Base-by-base conservation (phyloP, 2,797 vertebrate species). In the Lutjanus argentimaculatus region DNA sequence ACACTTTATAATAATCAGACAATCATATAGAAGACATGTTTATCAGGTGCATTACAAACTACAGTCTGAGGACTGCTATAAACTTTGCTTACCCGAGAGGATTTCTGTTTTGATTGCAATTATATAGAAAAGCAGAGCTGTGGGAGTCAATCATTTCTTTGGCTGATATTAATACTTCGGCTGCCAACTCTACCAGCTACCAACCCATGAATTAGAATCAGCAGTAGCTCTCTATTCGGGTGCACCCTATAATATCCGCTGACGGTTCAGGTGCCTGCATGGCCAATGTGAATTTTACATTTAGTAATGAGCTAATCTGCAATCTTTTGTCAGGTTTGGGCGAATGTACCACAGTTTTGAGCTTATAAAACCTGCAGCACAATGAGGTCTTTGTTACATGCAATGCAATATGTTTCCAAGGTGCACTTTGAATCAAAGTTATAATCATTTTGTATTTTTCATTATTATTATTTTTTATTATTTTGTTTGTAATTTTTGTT, bases 31-130 rank as follows among this genome's bases (percentile, higher is more conserved):
- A 16, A 57, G 56, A 46, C 17, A 19, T 25, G 13, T 79, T 77
- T 67, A 58, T 65, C 49, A 55, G 25, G 43, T 53, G 30, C 17
- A 46, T 9, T 21, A 40, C 57, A 5, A 63, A 61, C 30, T 79
- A 48, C 48, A 77, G 40, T 72, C 17, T 65, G 36, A 80, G 11
- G n/a, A 21, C 14, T 53, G 7, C 22, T 51, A 9, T 61, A 42
- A 81, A 70, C 43, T 55, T 53, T 72, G 42, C 42, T 79, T 46
- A 65, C 52, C 48, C 6, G 1, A 40, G 49, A 67, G 71, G 30
- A 68, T 85, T 80, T 85, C 42, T 75, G 76, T 80, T 83, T 83
- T 73, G 68, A 79, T 79, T 79, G 51, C 22, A 68, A 45, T 78
- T 58, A 75, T 6, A 30, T 64, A 25, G 30, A 57, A 74, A 74